Evolutionary conservation across 2,888 invertebrate species (phyloP).

Genomic region (Micropterix aruncella): DNA sequence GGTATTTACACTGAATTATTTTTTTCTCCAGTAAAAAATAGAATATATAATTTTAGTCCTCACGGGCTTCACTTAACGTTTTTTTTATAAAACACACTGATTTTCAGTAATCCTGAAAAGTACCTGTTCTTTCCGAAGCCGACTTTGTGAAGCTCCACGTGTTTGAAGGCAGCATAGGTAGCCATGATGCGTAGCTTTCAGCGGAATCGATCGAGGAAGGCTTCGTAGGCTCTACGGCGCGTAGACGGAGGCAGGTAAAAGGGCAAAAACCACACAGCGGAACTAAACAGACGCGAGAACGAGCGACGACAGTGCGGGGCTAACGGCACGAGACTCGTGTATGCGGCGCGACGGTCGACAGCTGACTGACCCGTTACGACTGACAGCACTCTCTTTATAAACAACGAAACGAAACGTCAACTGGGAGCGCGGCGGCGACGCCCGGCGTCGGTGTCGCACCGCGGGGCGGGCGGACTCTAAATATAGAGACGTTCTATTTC

Average conservation of each 20-base stretch:
- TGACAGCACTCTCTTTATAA: neutral
- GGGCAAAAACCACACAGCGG: too few species aligned
- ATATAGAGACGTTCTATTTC: neutral
- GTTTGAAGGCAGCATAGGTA: slow-evolving; percentile 85
- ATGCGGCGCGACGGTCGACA: slow-evolving; percentile 24
- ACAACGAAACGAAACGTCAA: neutral
- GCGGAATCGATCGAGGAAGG: neutral
- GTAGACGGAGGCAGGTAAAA: too few species aligned
- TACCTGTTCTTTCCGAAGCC: slow-evolving; percentile 90
- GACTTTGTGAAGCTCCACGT: slow-evolving; percentile 87
- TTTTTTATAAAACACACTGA: too few species aligned
- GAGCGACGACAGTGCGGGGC: too few species aligned
- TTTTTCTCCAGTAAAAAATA: too few species aligned
- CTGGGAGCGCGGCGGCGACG: neutral
- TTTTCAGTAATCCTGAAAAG: too few species aligned
- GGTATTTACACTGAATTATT: too few species aligned
- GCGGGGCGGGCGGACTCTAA: neutral
- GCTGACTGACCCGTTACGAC: slow-evolving; percentile 26
- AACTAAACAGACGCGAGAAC: too few species aligned
- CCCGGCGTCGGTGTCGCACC: neutral
- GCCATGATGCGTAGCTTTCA: slow-evolving; percentile 44
- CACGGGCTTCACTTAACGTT: too few species aligned
- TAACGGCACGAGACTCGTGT: slow-evolving; percentile 21
- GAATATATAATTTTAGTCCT: too few species aligned
- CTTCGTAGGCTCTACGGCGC: neutral